A percentile compares a stretch with the other conserved stretches of the same genome.
Evolutionary conservation across 2,113 vertebrate species (phyloP).

Genomic region (Ploceus nigricollis): DNA sequence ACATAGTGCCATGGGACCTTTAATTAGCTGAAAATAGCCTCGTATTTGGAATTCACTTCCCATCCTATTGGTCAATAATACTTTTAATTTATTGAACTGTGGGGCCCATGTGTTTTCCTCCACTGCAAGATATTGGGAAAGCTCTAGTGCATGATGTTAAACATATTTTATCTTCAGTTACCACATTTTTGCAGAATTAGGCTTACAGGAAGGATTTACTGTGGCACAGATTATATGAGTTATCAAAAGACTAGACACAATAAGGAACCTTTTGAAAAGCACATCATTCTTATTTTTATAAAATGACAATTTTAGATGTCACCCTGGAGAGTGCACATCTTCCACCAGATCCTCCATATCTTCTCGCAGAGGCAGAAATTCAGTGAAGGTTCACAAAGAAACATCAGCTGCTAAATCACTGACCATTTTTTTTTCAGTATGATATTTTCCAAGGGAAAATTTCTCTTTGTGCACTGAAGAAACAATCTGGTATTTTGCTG

Average conservation of each 20-base stretch:
- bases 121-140: background rate
- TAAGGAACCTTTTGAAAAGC: background rate
- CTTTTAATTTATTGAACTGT: slow-evolving; percentile 10
- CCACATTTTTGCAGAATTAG: background rate
- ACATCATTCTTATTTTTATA: background rate
- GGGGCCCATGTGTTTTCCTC: background rate
- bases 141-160: background rate
- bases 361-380: background rate
- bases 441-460: background rate
- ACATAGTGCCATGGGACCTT: background rate
- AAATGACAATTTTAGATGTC: background rate
- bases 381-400: background rate
- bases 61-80: slow-evolving; percentile 3
- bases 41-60: slow-evolving; percentile 13
- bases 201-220: background rate
- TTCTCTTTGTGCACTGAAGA: background rate
- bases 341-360: background rate
- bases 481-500: background rate
- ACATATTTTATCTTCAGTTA: background rate
- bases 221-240: fast-evolving
- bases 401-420: background rate
- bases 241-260: background rate
- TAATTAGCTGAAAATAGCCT: slow-evolving; percentile 42
- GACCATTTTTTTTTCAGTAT: background rate
- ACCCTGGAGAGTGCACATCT: fast-evolving